These are phyloP conservation scores for Chrysaora quinquecirrha DNA, from an alignment of 30 jellyfish, hydroid and myxozoan genomes.

Conservation along the genomic window DNA sequence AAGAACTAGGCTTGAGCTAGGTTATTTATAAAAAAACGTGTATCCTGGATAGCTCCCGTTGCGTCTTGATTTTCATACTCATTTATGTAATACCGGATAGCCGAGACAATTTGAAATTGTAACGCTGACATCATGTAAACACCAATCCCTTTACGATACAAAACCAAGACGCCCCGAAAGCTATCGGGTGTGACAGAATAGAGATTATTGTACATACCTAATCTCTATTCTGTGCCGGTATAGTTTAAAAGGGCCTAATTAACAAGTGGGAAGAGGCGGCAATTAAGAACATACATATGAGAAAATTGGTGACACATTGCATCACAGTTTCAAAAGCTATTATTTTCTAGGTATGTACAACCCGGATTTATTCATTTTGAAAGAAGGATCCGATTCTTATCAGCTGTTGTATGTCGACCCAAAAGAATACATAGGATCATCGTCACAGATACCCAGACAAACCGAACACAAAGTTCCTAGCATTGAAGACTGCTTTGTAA, in stretches of 20 bases:
- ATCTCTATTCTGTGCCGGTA: neutral
- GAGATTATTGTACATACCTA: neutral
- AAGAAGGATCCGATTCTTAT: conserved; percentile 5
- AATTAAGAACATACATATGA: neutral
- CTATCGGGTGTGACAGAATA: neutral
- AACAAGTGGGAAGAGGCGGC: neutral
- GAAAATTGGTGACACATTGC: neutral
- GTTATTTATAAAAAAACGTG: no score
- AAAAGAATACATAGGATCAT: neutral
- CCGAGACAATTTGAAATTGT: no score
- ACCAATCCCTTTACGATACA: neutral
- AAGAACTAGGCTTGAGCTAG: no score
- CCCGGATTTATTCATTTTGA: conserved; percentile 11
- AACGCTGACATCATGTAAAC: no score
- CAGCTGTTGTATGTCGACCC: conserved; percentile 13
- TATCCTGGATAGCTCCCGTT: no score
- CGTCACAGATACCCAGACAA: neutral
- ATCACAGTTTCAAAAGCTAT: neutral
- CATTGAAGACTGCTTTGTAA: neutral
- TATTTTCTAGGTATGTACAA: conserved; percentile 34
- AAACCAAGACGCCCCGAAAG: neutral
- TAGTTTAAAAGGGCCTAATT: neutral
- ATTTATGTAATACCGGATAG: no score
- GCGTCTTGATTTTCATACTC: no score
- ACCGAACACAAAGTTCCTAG: neutral